Percentiles rank a stretch among this genome's conserved stretches.
phyloP scores from a whole-genome alignment of 2,888 invertebrate genomes.

The Nomada lathburiana region DNA sequence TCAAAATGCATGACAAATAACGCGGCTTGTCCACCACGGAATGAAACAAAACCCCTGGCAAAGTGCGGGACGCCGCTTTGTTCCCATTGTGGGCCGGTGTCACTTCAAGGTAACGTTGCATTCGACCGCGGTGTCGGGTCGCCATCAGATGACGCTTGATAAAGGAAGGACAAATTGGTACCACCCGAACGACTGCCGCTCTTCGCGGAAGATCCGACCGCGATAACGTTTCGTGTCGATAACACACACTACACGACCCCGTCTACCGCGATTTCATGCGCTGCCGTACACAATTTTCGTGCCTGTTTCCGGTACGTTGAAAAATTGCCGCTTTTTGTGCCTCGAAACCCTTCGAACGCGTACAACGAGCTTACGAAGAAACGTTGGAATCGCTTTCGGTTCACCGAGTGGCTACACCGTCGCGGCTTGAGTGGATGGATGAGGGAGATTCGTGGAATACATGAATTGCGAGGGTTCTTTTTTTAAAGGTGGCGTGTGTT shows the following conservation, averaged over 20 bases:
- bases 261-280: slow-evolving; percentile 53
- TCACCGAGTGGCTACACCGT: not conserved
- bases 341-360: not conserved
- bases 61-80: slow-evolving; percentile 79
- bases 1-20: slow-evolving; percentile 83
- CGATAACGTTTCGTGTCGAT: slow-evolving; percentile 81
- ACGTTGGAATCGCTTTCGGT: not conserved
- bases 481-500: too few species aligned
- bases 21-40: slow-evolving; percentile 79
- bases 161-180: slow-evolving; percentile 84
- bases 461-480: too few species aligned
- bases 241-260: slow-evolving; percentile 76
- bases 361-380: too few species aligned
- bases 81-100: slow-evolving; percentile 83
- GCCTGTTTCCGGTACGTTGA: slow-evolving; percentile 52
- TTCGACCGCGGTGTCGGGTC: slow-evolving; percentile 82
- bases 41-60: slow-evolving; percentile 82
- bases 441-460: too few species aligned
- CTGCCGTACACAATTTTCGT: slow-evolving; percentile 54
- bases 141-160: slow-evolving; percentile 83
- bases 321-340: slow-evolving; percentile 39
- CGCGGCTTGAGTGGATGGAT: too few species aligned
- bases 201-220: slow-evolving; percentile 77
- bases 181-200: slow-evolving; percentile 83
- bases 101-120: slow-evolving; percentile 81